Conservation (phyloP, 2,888 invertebrate genomes). For the Junonia oenone region DNA sequence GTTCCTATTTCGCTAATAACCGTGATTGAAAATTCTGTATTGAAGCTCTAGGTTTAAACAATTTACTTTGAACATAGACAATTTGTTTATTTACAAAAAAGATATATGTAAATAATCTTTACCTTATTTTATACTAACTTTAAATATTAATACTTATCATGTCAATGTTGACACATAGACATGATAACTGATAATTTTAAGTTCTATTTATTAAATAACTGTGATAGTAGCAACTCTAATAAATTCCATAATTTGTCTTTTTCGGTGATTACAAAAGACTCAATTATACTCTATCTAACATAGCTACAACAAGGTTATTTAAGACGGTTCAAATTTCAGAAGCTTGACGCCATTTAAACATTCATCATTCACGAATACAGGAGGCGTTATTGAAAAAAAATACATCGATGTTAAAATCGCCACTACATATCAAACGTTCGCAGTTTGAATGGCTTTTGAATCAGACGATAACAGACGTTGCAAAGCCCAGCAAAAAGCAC, state of each 20-base stretch:
- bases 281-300: neutral
- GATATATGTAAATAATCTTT: no score
- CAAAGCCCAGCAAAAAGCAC: constrained; percentile 13
- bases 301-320: neutral
- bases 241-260: neutral
- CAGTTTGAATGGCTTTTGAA: constrained; percentile 22
- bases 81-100: no score
- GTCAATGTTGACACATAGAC: no score
- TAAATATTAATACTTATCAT: no score
- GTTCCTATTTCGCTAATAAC: neutral
- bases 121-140: no score
- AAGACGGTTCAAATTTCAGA: neutral
- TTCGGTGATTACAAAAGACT: neutral
- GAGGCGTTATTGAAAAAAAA: constrained; percentile 8
- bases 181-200: no score
- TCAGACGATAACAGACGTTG: constrained; percentile 23
- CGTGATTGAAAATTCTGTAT: neutral
- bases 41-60: no score
- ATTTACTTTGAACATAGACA: no score
- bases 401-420: constrained; percentile 16
- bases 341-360: neutral
- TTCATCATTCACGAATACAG: constrained; percentile 6
- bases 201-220: no score
- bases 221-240: no score
- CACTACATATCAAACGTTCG: constrained; percentile 19